phyloP scores from a whole-genome alignment of 2,797 vertebrate species.

The Pipistrellus pygmaeus region DNA sequence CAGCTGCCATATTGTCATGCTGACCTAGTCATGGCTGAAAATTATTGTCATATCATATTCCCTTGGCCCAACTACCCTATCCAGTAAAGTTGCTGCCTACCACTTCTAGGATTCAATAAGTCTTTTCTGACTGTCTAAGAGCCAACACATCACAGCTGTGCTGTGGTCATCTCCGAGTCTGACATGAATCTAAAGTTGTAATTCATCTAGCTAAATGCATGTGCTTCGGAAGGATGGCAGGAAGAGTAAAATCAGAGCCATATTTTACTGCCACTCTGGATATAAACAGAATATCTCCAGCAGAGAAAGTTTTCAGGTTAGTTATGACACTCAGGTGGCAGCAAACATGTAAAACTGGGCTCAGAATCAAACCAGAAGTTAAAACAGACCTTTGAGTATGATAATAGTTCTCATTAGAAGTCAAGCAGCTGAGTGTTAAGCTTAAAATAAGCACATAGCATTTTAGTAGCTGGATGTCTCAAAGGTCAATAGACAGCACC shows the following conservation, averaged over 20 bases:
- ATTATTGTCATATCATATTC: background rate
- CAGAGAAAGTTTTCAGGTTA: background rate
- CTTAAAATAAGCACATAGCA: background rate
- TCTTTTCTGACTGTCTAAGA: background rate
- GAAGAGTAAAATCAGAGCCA: background rate
- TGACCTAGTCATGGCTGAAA: background rate
- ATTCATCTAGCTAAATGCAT: background rate
- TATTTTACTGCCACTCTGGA: background rate
- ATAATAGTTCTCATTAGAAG: background rate
- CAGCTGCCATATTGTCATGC: background rate
- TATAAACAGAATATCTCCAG: background rate
- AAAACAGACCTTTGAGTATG: background rate
- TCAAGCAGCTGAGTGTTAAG: background rate
- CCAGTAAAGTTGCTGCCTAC: background rate
- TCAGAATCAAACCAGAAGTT: conserved; percentile 52
- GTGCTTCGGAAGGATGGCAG: background rate
- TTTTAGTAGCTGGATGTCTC: conserved; percentile 13
- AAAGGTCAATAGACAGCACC: background rate
- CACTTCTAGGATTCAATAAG: background rate
- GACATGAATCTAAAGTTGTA: background rate
- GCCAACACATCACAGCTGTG: background rate
- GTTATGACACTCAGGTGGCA: background rate
- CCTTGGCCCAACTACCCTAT: background rate
- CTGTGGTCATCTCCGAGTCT: background rate
- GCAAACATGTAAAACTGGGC: background rate